Conservation (phyloP, 1,140 invertebrate species). For the Chironomus striatipennis region DNA sequence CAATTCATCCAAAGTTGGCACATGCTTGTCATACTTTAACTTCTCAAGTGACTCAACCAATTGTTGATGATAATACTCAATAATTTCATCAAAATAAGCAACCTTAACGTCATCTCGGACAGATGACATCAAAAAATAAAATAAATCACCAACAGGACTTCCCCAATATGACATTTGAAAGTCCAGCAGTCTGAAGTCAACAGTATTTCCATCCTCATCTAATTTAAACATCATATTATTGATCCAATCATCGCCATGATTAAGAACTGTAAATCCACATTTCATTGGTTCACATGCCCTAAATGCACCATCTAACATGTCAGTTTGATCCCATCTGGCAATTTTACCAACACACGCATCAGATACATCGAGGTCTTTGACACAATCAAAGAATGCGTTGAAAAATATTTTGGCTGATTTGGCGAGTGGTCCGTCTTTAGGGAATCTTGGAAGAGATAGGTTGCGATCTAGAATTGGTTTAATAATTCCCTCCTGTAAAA, state of each 20-base stretch:
- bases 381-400: background rate
- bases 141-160: background rate
- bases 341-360: background rate
- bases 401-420: slow-evolving; percentile 41
- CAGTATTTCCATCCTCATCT: slow-evolving; percentile 41
- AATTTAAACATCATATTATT: slow-evolving; percentile 59
- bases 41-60: background rate
- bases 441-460: background rate
- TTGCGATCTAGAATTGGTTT: background rate
- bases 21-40: background rate
- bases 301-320: background rate
- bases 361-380: background rate
- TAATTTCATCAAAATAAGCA: background rate
- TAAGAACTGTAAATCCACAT: background rate
- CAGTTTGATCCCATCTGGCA: background rate
- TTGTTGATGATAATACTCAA: background rate
- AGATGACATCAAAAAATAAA: background rate
- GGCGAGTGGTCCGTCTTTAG: background rate
- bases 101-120: background rate
- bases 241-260: slow-evolving; percentile 52
- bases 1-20: background rate
- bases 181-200: background rate
- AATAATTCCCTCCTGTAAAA: background rate
- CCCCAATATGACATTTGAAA: background rate
- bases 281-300: background rate